phyloP scores from a whole-genome alignment of 2,888 invertebrate species.

The Adineta ricciae region DNA sequence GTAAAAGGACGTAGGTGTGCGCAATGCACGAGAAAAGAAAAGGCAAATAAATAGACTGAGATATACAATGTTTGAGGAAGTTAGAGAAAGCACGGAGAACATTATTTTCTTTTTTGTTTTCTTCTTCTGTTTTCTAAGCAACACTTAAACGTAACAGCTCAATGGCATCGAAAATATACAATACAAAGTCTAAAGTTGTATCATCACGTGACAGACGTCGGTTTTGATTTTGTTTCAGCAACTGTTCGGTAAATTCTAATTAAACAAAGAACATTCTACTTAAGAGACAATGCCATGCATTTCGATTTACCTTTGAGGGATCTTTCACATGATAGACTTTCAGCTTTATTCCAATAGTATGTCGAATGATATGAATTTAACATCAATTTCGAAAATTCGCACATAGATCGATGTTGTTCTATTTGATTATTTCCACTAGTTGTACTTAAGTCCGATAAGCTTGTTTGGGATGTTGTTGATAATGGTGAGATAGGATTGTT shows the following conservation, averaged over 20 bases:
- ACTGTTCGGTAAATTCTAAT: slow-evolving; percentile 12
- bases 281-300: no score
- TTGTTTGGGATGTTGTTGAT: slow-evolving; percentile 8
- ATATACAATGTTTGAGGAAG: not conserved
- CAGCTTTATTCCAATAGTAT: slow-evolving; percentile 6
- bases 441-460: not conserved
- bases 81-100: not conserved
- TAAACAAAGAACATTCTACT: not conserved
- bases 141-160: not conserved
- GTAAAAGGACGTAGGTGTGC: not conserved
- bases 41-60: slow-evolving; percentile 7
- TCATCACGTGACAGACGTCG: slow-evolving; percentile 14
- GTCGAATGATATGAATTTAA: not conserved
- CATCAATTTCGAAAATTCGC: not conserved
- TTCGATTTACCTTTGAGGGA: not conserved
- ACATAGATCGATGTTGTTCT: not conserved
- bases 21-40: not conserved
- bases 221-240: slow-evolving; percentile 11
- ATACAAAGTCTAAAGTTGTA: not conserved
- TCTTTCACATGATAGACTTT: not conserved
- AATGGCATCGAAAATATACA: slow-evolving; percentile 18
- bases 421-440: not conserved
- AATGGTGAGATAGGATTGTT: not conserved
- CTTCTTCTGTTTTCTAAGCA: not conserved
- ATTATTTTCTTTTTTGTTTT: not conserved